Conservation (phyloP, 2,797 vertebrate genomes). For the Molothrus aeneus region DNA sequence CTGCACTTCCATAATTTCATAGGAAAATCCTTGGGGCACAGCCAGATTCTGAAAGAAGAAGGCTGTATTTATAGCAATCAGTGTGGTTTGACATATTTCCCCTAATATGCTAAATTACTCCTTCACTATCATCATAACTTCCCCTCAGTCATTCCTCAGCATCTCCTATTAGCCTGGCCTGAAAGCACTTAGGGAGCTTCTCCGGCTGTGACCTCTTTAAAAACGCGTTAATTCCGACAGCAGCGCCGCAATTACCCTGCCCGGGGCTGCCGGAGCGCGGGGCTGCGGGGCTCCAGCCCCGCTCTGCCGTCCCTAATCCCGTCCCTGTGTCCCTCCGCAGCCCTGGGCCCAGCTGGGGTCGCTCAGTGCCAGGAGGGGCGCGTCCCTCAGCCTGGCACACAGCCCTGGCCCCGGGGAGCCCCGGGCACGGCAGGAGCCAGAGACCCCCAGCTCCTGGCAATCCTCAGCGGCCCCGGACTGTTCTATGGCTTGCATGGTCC, state of each 20-base stretch:
- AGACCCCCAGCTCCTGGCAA: not conserved
- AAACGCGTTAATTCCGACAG: not conserved
- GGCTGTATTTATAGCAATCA: conserved; percentile 70
- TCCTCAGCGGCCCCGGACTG: rapidly evolving
- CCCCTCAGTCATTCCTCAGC: conserved; percentile 56
- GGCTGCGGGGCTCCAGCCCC: not conserved
- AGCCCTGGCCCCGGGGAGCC: rapidly evolving
- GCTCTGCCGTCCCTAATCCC: not conserved
- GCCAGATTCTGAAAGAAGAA: conserved; percentile 62
- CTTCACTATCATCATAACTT: conserved; percentile 60
- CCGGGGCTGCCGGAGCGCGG: not conserved
- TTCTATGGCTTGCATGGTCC: not conserved
- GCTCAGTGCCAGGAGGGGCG: rapidly evolving
- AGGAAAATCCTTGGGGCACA: conserved; percentile 66
- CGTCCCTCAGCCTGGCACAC: rapidly evolving
- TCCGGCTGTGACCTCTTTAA: conserved; percentile 34
- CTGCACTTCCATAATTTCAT: conserved; percentile 49
- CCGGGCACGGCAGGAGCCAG: rapidly evolving
- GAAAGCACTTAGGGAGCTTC: conserved; percentile 24
- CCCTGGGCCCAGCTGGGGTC: not conserved
- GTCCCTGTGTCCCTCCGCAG: not conserved
- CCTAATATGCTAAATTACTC: conserved; percentile 70
- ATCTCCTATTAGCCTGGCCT: conserved; percentile 48
- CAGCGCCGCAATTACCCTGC: not conserved
- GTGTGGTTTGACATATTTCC: conserved; percentile 72